phyloP scores from a whole-genome alignment of 2,113 vertebrate species.

The Bos javanicus region DNA sequence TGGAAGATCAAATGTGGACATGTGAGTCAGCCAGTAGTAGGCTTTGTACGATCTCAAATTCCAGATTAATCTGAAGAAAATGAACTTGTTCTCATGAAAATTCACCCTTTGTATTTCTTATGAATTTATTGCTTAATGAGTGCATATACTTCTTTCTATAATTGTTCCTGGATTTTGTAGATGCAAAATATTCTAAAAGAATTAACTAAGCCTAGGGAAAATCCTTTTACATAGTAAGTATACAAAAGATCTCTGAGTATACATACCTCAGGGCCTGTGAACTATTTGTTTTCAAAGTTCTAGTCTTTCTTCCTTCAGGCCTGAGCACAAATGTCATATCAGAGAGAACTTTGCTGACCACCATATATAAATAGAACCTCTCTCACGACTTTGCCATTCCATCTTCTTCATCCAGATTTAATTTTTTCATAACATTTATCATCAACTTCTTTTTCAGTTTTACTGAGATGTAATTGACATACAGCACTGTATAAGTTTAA shows the following conservation, averaged over 20 bases:
- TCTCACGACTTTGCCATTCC: neutral
- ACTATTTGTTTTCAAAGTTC: neutral
- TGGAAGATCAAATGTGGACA: neutral
- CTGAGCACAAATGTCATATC: neutral
- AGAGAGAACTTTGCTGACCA: neutral
- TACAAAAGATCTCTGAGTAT: neutral
- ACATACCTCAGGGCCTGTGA: neutral
- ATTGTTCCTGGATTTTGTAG: neutral
- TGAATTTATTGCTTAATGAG: neutral
- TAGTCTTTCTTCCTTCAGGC: neutral
- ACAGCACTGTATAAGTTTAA: neutral
- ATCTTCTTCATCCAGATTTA: neutral
- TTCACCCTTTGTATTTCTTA: neutral
- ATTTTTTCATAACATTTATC: neutral
- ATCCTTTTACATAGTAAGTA: neutral
- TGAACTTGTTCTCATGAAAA: neutral
- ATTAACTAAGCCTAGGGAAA: neutral
- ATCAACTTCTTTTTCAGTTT: neutral
- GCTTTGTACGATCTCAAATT: neutral
- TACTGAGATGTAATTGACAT: neutral
- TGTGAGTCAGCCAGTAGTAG: neutral
- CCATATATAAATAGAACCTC: neutral
- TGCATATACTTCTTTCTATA: neutral
- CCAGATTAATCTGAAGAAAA: constrained; percentile 1
- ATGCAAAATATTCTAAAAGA: neutral